Evolutionary conservation across 2,797 vertebrate species (phyloP).

Genomic region (Borostomias antarcticus): DNA sequence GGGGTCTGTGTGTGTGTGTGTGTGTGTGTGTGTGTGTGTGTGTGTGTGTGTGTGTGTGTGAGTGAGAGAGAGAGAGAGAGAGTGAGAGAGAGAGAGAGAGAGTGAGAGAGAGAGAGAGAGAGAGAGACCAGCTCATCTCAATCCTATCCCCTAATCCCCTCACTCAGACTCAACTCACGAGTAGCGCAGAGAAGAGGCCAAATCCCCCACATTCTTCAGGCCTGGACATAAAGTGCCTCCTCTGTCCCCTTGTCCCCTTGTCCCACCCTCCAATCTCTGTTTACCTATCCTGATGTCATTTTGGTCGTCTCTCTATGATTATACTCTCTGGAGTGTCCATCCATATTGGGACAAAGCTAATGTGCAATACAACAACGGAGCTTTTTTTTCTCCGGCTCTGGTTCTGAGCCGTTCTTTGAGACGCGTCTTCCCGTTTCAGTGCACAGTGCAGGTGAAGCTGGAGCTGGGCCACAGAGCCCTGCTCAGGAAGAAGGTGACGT

Average conservation of each 20-base stretch:
- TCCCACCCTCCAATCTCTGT: constrained; percentile 44
- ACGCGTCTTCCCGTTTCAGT: constrained; percentile 70
- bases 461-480: constrained; percentile 97
- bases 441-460: constrained; percentile 98
- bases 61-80: not conserved
- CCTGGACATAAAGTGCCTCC: constrained; percentile 62
- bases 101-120: not conserved
- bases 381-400: not conserved
- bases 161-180: constrained; percentile 65
- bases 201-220: constrained; percentile 74
- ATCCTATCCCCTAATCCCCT: constrained; percentile 66
- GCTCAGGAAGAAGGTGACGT: constrained; percentile 93
- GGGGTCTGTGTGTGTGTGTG: constrained; percentile 27
- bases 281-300: constrained; percentile 49
- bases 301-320: constrained; percentile 49
- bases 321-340: too few species aligned
- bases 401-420: not conserved
- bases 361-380: too few species aligned
- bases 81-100: not conserved
- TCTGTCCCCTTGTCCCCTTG: constrained; percentile 40
- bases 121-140: constrained; percentile 65
- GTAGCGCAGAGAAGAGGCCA: constrained; percentile 60
- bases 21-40: constrained; percentile 31
- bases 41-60: not conserved
- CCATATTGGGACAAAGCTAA: too few species aligned